Evolutionary conservation across 92 coral and sea anemone genomes (phyloP).

Genomic region (Porites cylindrica): DNA sequence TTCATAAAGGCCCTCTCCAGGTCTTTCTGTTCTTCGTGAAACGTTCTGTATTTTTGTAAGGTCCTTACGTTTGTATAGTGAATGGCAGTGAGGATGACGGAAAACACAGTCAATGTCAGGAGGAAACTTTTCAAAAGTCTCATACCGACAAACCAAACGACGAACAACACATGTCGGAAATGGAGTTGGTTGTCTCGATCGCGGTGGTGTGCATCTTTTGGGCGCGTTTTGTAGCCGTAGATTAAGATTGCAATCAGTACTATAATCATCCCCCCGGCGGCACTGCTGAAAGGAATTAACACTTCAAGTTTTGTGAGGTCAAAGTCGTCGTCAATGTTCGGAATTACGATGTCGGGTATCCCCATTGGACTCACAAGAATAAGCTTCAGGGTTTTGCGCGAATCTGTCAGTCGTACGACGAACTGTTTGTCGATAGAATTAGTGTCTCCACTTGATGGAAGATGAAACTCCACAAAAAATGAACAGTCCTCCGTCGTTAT

Average conservation of each 20-base stretch:
- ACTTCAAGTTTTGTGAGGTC: slow-evolving; percentile 60
- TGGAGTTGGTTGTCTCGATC: slow-evolving; percentile 81
- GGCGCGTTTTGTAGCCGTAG: slow-evolving; percentile 83
- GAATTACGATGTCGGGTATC: slow-evolving; percentile 66
- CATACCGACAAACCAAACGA: slow-evolving; percentile 85
- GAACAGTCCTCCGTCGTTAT: slow-evolving; percentile 57
- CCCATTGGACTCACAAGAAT: slow-evolving; percentile 76
- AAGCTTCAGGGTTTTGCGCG: slow-evolving; percentile 62
- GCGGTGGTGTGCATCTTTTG: slow-evolving; percentile 74
- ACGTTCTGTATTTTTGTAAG: slow-evolving; percentile 52
- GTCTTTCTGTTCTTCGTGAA: slow-evolving; percentile 47
- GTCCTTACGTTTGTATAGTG: slow-evolving; percentile 69
- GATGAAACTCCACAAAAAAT: slow-evolving; percentile 71
- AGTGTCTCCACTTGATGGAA: slow-evolving; percentile 87
- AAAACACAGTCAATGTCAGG: slow-evolving; percentile 71
- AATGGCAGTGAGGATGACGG: slow-evolving; percentile 71
- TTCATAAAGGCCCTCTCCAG: slow-evolving; percentile 55
- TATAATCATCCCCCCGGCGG: slow-evolving; percentile 61
- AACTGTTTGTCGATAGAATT: slow-evolving; percentile 82
- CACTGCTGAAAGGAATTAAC: slow-evolving; percentile 66
- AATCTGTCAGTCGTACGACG: slow-evolving; percentile 67
- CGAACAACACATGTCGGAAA: slow-evolving; percentile 80
- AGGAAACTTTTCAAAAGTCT: slow-evolving; percentile 81
- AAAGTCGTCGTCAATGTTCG: slow-evolving; percentile 58
- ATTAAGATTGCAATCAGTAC: slow-evolving; percentile 62